These are phyloP conservation scores for Petrocephalus microphthalmus DNA, from an alignment of 2,113 vertebrate species.

Conservation along the genomic window DNA sequence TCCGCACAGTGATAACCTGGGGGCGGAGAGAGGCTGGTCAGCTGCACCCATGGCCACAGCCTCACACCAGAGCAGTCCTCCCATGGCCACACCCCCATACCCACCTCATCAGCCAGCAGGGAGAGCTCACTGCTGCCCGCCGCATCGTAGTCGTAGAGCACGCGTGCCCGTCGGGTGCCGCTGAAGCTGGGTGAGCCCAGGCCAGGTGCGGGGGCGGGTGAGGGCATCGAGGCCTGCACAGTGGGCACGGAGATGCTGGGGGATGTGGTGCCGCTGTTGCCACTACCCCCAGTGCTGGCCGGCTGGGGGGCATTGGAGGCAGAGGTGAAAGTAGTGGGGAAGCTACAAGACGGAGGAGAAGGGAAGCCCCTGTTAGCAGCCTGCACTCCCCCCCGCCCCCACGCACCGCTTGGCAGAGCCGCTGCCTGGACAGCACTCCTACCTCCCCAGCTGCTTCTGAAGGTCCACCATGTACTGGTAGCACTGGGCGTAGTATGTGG, in stretches of 20 bases:
- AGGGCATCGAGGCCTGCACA: slow-evolving; percentile 65
- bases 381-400: not conserved
- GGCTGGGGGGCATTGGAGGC: slow-evolving; percentile 92
- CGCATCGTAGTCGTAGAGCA: slow-evolving; percentile 95
- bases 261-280: slow-evolving; percentile 52
- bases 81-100: not conserved
- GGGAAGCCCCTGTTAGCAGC: not conserved
- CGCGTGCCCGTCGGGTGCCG: slow-evolving; percentile 83
- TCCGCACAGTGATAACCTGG: slow-evolving; percentile 91
- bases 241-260: slow-evolving; percentile 70
- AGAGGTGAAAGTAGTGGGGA: slow-evolving; percentile 80
- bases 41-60: not conserved
- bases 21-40: slow-evolving; percentile 34
- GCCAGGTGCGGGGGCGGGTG: slow-evolving; percentile 66
- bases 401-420: not conserved
- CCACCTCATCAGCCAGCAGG: slow-evolving; percentile 93
- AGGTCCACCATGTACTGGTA: slow-evolving; percentile 98
- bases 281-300: not conserved
- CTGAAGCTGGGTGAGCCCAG: slow-evolving; percentile 66
- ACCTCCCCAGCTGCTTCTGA: slow-evolving; percentile 98
- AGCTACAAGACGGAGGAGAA: slow-evolving; percentile 57
- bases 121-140: slow-evolving; percentile 92
- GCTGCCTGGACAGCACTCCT: not conserved
- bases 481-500: slow-evolving; percentile 93
- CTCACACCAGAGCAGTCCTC: not conserved